Evolutionary conservation across 2,797 vertebrate species (phyloP).

Genomic region (Triplophysa yarkandensis): DNA sequence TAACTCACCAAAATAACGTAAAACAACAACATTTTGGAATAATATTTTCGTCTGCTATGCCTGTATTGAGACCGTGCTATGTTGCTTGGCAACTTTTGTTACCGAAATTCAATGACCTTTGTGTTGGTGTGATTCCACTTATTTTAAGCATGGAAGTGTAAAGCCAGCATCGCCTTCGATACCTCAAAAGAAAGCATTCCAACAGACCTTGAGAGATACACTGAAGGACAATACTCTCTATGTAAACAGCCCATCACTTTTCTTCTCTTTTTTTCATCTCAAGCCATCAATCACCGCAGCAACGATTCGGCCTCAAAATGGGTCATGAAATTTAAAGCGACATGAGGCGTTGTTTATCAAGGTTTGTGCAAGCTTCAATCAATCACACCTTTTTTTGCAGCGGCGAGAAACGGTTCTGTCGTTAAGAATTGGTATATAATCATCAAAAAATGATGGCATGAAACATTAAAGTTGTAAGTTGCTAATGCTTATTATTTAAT

Average conservation of each 20-base stretch:
- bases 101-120: constrained; percentile 62
- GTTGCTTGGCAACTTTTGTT: constrained; percentile 75
- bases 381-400: constrained; percentile 18
- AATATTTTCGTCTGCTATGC: not conserved
- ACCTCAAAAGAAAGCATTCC: constrained; percentile 49
- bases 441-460: not conserved
- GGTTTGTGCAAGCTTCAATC: constrained; percentile 42
- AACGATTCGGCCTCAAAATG: constrained; percentile 29
- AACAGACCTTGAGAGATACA: constrained; percentile 51
- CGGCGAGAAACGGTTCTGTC: not conserved
- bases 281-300: constrained; percentile 71
- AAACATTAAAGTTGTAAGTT: not conserved
- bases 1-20: not conserved
- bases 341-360: constrained; percentile 43
- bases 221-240: constrained; percentile 73
- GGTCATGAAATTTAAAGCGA: constrained; percentile 39
- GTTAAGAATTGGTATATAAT: not conserved
- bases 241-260: constrained; percentile 74
- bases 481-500: not conserved
- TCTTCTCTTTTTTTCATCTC: constrained; percentile 69
- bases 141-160: constrained; percentile 65
- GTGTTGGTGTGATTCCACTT: constrained; percentile 71
- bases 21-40: not conserved
- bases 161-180: constrained; percentile 53
- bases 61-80: constrained; percentile 25